Percentiles rank a stretch among this genome's conserved stretches.
phyloP scores from a whole-genome alignment of 2,113 vertebrate species.

The Oncorhynchus mykiss region DNA sequence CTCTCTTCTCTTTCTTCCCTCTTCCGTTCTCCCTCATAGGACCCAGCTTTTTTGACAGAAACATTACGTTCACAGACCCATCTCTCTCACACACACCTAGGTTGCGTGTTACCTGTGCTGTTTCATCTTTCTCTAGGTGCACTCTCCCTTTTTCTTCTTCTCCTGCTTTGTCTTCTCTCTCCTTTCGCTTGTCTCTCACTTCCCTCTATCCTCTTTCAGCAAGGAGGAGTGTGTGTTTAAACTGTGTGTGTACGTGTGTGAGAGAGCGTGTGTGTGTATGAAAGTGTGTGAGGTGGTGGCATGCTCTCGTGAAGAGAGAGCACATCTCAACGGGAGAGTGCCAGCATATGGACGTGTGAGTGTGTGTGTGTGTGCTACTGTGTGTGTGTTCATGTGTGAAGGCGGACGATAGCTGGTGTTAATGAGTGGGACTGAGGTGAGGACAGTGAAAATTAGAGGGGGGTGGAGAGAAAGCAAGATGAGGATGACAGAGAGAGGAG shows the following conservation, averaged over 20 bases:
- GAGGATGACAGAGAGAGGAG: constrained; percentile 4
- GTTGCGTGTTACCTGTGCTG: constrained; percentile 48
- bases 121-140: constrained; percentile 46
- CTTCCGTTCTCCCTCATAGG: constrained; percentile 11
- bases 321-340: neutral
- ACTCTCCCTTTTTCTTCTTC: constrained; percentile 8
- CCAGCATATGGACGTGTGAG: neutral
- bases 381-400: constrained; percentile 6
- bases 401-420: neutral
- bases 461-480: neutral
- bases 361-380: constrained; percentile 9
- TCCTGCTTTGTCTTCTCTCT: too few relatives aligned
- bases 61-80: neutral
- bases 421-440: neutral
- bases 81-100: neutral
- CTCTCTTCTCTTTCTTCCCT: constrained; percentile 23
- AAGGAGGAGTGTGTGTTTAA: constrained; percentile 59
- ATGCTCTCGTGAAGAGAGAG: neutral
- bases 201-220: constrained; percentile 29
- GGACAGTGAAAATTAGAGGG: constrained; percentile 1
- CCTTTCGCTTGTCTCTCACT: neutral
- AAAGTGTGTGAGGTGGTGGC: neutral
- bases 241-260: constrained; percentile 29
- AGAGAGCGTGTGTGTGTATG: neutral
- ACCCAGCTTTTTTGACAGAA: neutral